Base-by-base conservation (phyloP, 2,888 invertebrate species). In the Encarsia formosa region DNA sequence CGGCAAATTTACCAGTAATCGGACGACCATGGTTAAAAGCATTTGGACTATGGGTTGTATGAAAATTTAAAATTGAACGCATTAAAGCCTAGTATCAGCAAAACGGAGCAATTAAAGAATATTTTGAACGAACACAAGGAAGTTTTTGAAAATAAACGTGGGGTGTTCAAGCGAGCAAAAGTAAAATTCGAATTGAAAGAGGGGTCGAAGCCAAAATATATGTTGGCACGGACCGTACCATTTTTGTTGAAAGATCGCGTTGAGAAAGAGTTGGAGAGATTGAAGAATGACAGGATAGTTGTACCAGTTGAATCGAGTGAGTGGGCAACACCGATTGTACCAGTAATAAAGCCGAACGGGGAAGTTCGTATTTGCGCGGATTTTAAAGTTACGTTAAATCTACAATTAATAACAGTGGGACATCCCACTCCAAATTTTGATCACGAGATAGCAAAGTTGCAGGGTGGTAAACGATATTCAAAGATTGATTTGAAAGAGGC, bases 291-390 rank as follows among this genome's bases (percentile, higher is more conserved):
- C 4, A 15, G 22, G 8, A 32, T 18, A 13, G 5, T 43, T 13
- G 19, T 20, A 20, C 20, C 31, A 29, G 43, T 61, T 35, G 43
- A 65, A 18, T 42, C 44, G 18, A 65, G 64, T 22, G 63, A 66
- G 35, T 69, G 68, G 66, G 67, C 64, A 11, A 67, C 69, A 9
- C 68, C 69, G 2, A 62, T 67, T 18, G 68, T 68, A 2, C 62
- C 63, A 4, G 63, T 69, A 15, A 38, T 56, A 4, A 68, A 69
- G 55, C 52, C 58, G 15, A 51, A 63, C 44, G 60, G 59, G 5
- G 26, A 39, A 6, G 53, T 70, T 3, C 54, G 65, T 34, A 54
- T 64, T 38, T 63, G 63, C 42, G 63, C 61, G 2, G 56, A 63
- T 54, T 65, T 63, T 35, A 64, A 61, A 61, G 32, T 65, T 5